Evolutionary conservation across 1,140 invertebrate species (phyloP), one percentile per base, ranked within the genome.

Genomic region (Ceratina japonica): DNA sequence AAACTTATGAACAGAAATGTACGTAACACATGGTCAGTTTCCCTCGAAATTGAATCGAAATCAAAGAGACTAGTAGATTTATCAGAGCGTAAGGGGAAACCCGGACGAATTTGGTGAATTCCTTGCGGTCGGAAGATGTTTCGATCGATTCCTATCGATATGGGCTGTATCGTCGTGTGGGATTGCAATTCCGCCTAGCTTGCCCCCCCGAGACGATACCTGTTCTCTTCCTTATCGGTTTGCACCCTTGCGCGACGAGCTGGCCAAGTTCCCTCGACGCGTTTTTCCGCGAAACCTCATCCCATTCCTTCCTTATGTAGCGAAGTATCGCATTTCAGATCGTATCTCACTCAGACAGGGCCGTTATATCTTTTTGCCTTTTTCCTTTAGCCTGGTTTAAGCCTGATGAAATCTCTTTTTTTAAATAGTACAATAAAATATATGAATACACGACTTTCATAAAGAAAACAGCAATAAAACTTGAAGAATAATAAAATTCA

Each of bases 41-140:
- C 37, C 37, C 71, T 75, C 65, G 80, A 86, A 86, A 86, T 85
- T 86, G 83, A 79, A 86, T 86, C 79, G 81, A 79, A 86, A 86
- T 85, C 84, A 86, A 79, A 86, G 83, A 75, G 83, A 79, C 56
- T 65, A 79, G 68, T 65, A 79, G 68, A 63, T 82, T 81, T 85
- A 82, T 76, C 49, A 75, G 59, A 75, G 71, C 75, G 84, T 79
- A 78, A 85, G 70, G 70, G 78, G 78, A 68, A 81, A 85, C 83
- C 66, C 77, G 75, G 58, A 31, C 18, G 59, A 80, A 59, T 70
- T 69, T 8, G 27, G 44, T 24, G 72, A 58, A 82, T 85, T 85
- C 72, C 84, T 84, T 75, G 83, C 62, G 73, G 78, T 44, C 62
- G 74, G 81, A 83, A 82, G 86, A 84, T 86, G 77, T 81, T 83